phyloP scores from a whole-genome alignment of 2,888 invertebrate species.

The Lycophotia porphyrea region DNA sequence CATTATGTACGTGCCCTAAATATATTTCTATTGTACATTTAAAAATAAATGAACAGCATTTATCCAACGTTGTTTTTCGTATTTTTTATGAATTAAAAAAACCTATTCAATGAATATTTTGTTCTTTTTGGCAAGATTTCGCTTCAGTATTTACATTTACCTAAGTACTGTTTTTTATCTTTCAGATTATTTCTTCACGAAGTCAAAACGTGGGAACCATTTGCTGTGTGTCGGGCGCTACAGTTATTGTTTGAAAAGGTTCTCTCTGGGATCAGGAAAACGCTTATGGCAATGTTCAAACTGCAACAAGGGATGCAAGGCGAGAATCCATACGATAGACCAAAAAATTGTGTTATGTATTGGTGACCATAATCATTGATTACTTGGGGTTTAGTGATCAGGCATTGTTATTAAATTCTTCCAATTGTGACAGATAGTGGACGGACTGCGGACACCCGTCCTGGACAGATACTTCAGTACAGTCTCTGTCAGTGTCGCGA shows the following conservation, averaged over 20 bases:
- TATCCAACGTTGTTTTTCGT: too few species aligned
- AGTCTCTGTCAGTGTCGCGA: too few species aligned
- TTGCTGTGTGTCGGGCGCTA: slow-evolving; percentile 25
- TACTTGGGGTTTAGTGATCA: background rate
- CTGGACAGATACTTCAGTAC: too few species aligned
- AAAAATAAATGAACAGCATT: too few species aligned
- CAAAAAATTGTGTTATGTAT: slow-evolving; percentile 5
- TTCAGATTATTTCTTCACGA: slow-evolving; percentile 38
- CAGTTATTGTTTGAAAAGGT: slow-evolving; percentile 43
- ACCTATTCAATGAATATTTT: too few species aligned
- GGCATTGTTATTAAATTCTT: too few species aligned
- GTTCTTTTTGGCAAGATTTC: background rate
- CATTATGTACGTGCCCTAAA: too few species aligned
- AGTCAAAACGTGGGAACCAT: slow-evolving; percentile 39
- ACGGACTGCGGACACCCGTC: too few species aligned
- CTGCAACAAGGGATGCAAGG: slow-evolving; percentile 58
- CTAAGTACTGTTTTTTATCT: background rate
- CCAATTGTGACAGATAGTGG: too few species aligned
- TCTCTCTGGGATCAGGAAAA: slow-evolving; percentile 35
- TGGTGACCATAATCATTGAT: slow-evolving; percentile 43
- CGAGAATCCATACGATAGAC: slow-evolving; percentile 46
- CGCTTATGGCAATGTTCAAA: slow-evolving; percentile 65
- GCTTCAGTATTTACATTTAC: background rate
- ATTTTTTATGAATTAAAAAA: too few species aligned
- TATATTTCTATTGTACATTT: too few species aligned